Percentiles rank a stretch among this genome's conserved stretches.
Evolutionary conservation across 1,140 invertebrate genomes (phyloP).

Genomic region (Homalodisca vitripennis): DNA sequence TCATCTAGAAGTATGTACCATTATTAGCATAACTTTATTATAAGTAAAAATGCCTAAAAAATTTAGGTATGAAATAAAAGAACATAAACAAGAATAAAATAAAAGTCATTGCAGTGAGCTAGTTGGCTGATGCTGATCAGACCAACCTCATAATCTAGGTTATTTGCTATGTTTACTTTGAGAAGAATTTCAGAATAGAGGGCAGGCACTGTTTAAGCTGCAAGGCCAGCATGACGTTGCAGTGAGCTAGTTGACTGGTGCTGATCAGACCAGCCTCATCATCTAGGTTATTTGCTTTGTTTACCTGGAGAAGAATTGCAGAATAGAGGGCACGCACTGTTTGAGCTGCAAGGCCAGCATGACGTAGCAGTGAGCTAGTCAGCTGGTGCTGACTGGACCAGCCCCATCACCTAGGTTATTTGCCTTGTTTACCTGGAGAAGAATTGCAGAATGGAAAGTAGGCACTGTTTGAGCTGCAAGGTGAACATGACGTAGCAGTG

Average conservation of each 20-base stretch:
- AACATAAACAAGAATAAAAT: too few relatives aligned
- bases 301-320: constrained; percentile 59
- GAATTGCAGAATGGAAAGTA: too few relatives aligned
- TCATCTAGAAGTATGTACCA: too few relatives aligned
- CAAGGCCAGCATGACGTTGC: constrained; percentile 77
- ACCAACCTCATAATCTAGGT: constrained; percentile 78
- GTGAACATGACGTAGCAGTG: too few relatives aligned
- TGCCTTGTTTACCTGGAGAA: too few relatives aligned
- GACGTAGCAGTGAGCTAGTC: constrained; percentile 72
- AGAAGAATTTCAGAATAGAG: constrained; percentile 57
- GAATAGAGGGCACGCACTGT: constrained; percentile 62
- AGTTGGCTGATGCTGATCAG: constrained; percentile 58
- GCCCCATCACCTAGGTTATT: constrained; percentile 86
- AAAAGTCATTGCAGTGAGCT: constrained; percentile 72
- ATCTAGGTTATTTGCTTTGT: constrained; percentile 83
- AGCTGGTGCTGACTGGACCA: constrained; percentile 57
- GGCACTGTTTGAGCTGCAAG: too few relatives aligned
- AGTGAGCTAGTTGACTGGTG: constrained; percentile 61
- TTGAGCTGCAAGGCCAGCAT: constrained; percentile 78
- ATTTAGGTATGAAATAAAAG: too few relatives aligned
- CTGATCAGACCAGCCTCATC: constrained; percentile 70
- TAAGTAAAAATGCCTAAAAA: too few relatives aligned
- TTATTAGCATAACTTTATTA: too few relatives aligned
- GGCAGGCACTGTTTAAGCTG: constrained; percentile 75
- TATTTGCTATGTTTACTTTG: constrained; percentile 72